phyloP scores from a whole-genome alignment of 1,140 invertebrate genomes.

The Nephila pilipes region DNA sequence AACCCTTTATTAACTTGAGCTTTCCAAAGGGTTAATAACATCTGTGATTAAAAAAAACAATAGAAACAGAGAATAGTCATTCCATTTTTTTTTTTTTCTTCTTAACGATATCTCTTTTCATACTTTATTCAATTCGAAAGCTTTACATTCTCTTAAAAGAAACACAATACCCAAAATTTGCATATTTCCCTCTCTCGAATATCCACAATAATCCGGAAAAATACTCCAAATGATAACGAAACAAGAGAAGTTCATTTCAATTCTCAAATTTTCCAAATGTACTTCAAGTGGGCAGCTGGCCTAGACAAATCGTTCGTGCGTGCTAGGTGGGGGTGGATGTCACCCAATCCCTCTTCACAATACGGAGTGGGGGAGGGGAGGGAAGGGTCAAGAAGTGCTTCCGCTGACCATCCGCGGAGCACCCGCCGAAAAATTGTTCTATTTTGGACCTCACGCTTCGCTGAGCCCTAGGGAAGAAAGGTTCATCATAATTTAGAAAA shows the following conservation, averaged over 20 bases:
- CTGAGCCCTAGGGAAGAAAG: constrained; percentile 27
- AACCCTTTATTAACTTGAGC: too few species aligned
- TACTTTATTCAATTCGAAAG: too few species aligned
- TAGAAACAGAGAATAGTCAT: too few species aligned
- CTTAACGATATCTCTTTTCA: too few species aligned
- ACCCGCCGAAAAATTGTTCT: constrained; percentile 65
- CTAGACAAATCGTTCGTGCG: not conserved
- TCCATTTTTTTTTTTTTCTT: too few species aligned
- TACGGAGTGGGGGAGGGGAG: too few species aligned
- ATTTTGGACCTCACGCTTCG: constrained; percentile 64
- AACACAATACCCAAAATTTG: not conserved
- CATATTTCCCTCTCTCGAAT: not conserved
- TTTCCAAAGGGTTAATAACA: too few species aligned
- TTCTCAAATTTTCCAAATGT: not conserved
- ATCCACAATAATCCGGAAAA: too few species aligned
- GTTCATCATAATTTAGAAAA: constrained; percentile 74
- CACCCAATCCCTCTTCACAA: constrained; percentile 25
- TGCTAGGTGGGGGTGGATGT: not conserved
- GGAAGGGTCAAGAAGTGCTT: constrained; percentile 66
- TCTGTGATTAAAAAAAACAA: too few species aligned
- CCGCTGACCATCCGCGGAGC: constrained; percentile 60
- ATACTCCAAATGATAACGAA: too few species aligned
- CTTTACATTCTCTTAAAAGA: too few species aligned
- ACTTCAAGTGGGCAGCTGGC: not conserved
- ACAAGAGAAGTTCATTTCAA: too few species aligned